Base-by-base conservation (phyloP, 2,113 vertebrate genomes). In the Leuciscus idus region DNA sequence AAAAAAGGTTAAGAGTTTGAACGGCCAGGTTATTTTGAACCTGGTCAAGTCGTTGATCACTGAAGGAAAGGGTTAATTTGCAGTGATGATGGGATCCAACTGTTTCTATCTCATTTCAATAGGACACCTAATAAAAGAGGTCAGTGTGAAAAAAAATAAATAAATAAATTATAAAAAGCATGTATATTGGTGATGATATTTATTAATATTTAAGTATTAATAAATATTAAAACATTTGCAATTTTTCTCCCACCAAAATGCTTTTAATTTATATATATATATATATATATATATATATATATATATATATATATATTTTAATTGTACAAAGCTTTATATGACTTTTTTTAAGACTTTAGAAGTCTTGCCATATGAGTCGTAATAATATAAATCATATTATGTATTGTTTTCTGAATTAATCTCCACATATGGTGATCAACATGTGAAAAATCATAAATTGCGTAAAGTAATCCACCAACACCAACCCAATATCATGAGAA, bases 41-140 rank as follows among this genome's bases (percentile, higher is more conserved):
- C 79, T 33, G 46, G 9, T 81, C 19, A 9, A 74, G 84, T 80
- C 64, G 39, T 82, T 62, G 78, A 81, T 83, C 39, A 68, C 43
- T 82, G 62, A 81, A n/a, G 66, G 73, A 74, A 57, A 83, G 70
- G 66, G 36, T n/a, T 84, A 87, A 84, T 91, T 55, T 88, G 57
- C 68, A 55, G 76, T 46, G 39, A 75, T 86, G 55, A 78, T 81
- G 81, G 52, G 78, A 90, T 57, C 68, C 86, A 70, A 52, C 57
- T 66, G 55, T 62, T 83, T 48, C 43, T 50, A 46, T 73, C 46
- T 72, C 85, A 87, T 86, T 90, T 83, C 43, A 84, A 81, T 81
- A 39, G 48, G 79, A 21, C 17, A 70, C 17, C 17, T 11, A 88
- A 84, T 84, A 88, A 70, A 12, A 72, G 21, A 23, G 8, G 8